Base-by-base conservation (phyloP, 2,113 vertebrate species). In the Gymnogyps californianus region DNA sequence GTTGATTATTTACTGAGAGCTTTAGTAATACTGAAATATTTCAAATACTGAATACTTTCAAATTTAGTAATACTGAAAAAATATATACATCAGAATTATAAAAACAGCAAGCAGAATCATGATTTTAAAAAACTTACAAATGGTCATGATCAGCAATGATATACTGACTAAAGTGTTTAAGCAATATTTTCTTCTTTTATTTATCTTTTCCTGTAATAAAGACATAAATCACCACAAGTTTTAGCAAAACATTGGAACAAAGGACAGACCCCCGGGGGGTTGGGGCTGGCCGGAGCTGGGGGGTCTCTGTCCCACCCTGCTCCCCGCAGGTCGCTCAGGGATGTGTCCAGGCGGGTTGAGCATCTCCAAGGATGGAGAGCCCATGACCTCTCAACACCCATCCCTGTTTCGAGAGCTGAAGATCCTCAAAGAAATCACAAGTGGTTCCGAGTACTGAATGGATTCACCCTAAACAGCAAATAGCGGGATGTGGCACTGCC, bases 311-410 rank as follows among this genome's bases (percentile, higher is more conserved):
- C 40, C 36, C 31, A 18, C 14, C 40, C 51, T 9, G 20, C 49
- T 40, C 59, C 66, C 28, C 21, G 40, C 17, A 46, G 34, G 16
- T 7, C 3, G 1, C 67, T 49, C 83, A 25, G 49, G 75, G 61
- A 5, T 2, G 9, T 7, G 14, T 10, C 49, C 40, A 9, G 61
- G 29, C 8, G 22, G 40, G 28, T 21, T 36, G 46, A 59, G 51
- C 55, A n/a, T 5, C 74, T 55, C 32, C 64, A 52, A 5, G 36
- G 52, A n/a, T 1, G 3, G 65, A 78, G 13, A 21, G 2, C 17
- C 46, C 24, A 9, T 61, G 12, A 3, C 19, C 19, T 47, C 64
- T 47, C 34, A 2, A 1, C 1, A 2, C 9, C 14, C 62, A 34
- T 22, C 75, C 40, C 52, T 2, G 5, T 57, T 38, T 52, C 6